Percentiles rank a stretch among this genome's conserved stretches.
phyloP scores from a whole-genome alignment of 2,113 vertebrate genomes.

The rat (Rattus norvegicus) region DNA sequence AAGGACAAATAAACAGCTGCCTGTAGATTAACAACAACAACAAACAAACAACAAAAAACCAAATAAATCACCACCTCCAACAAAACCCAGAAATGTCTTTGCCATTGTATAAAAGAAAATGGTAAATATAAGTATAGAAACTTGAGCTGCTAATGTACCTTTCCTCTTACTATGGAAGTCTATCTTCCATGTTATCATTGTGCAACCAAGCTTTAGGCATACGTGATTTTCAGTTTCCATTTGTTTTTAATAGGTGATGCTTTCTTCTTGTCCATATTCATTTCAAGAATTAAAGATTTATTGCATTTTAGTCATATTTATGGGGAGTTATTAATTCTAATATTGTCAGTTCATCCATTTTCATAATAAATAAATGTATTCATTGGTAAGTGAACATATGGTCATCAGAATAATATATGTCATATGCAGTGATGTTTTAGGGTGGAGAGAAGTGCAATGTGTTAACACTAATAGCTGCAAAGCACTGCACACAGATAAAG shows the following conservation, averaged over 20 bases:
- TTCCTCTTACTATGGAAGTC: background rate
- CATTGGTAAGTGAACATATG: background rate
- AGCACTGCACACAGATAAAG: background rate
- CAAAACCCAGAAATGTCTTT: background rate
- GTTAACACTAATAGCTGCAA: background rate
- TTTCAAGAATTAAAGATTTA: slow-evolving; percentile 31
- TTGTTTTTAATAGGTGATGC: background rate
- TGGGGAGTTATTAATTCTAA: background rate
- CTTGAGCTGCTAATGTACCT: background rate
- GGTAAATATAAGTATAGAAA: background rate
- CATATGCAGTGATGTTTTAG: background rate
- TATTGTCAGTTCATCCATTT: slow-evolving; percentile 34
- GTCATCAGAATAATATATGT: background rate
- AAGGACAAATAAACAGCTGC: background rate
- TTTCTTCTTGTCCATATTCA: background rate
- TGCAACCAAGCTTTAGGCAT: background rate
- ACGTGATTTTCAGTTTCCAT: background rate
- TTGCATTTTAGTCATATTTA: slow-evolving; percentile 27
- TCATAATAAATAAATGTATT: slow-evolving; percentile 40
- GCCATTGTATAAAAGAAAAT: background rate
- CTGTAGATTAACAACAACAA: background rate
- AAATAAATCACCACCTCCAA: too few relatives aligned
- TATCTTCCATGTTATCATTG: background rate
- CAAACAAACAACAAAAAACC: too few relatives aligned
- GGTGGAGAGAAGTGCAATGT: background rate